Percentiles rank a stretch among this genome's conserved stretches.
Evolutionary conservation across 2,888 invertebrate species (phyloP).

Genomic region (Luperina testacea): DNA sequence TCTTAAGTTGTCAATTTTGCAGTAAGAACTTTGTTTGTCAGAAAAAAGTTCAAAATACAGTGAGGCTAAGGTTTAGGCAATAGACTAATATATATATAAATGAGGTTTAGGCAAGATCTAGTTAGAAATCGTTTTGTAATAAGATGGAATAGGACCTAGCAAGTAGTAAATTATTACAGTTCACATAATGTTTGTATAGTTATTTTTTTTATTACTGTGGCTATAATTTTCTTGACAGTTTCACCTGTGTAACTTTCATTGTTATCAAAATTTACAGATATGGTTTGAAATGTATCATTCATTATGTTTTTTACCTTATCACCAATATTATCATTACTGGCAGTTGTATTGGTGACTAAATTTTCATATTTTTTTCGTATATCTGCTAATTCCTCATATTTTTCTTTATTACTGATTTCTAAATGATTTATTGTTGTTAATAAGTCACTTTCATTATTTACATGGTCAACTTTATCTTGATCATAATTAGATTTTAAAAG

Average conservation of each 20-base stretch:
- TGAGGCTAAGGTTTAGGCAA: too few relatives aligned
- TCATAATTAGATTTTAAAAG: conserved; percentile 63
- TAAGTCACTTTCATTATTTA: conserved; percentile 60
- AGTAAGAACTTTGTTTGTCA: too few relatives aligned
- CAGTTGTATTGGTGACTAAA: conserved; percentile 47
- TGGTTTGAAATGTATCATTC: conserved; percentile 83
- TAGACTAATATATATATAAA: too few relatives aligned
- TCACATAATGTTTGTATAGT: conserved; percentile 77
- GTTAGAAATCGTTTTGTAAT: background rate
- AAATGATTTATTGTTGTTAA: conserved; percentile 67
- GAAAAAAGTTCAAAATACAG: too few relatives aligned
- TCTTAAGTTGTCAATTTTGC: too few relatives aligned
- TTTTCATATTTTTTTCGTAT: conserved; percentile 55
- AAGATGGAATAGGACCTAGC: background rate
- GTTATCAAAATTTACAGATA: conserved; percentile 79
- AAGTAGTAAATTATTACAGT: conserved; percentile 35
- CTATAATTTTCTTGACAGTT: conserved; percentile 78
- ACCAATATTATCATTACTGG: conserved; percentile 63
- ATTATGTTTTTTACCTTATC: conserved; percentile 81
- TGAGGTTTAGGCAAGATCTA: background rate
- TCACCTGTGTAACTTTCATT: conserved; percentile 77
- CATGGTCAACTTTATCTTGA: conserved; percentile 39
- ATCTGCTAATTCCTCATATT: conserved; percentile 64
- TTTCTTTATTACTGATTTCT: conserved; percentile 65
- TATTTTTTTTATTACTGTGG: conserved; percentile 80